Conservation (phyloP, 2,888 invertebrate species). For the Cyclophora punctaria region DNA sequence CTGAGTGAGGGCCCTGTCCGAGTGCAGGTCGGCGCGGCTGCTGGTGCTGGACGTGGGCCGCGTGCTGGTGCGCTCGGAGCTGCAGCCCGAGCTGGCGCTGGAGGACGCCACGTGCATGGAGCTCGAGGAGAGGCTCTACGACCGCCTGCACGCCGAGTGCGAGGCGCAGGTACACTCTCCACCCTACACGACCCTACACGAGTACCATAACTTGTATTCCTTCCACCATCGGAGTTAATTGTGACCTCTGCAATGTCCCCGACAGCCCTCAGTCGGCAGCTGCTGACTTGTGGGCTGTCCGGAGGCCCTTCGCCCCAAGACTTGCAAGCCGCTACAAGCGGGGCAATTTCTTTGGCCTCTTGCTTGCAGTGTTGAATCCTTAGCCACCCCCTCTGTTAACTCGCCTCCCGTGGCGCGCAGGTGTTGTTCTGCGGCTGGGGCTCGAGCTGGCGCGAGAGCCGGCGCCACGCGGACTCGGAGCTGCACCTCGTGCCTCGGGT, state of each 20-base stretch:
- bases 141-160: constrained; percentile 81
- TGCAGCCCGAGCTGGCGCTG: constrained; percentile 80
- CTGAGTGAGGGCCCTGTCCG: no score
- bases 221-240: no score
- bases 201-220: no score
- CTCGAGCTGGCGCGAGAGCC: constrained; percentile 83
- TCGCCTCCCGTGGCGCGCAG: constrained; percentile 23
- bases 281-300: no score
- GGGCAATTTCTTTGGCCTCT: no score
- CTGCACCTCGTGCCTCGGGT: constrained; percentile 83
- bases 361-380: no score
- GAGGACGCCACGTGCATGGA: constrained; percentile 89
- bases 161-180: constrained; percentile 75
- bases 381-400: no score
- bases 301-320: no score
- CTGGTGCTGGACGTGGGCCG: constrained; percentile 83
- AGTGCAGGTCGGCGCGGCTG: constrained; percentile 78
- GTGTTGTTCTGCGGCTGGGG: constrained; percentile 75
- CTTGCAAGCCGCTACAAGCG: no score
- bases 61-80: constrained; percentile 80
- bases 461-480: constrained; percentile 82
- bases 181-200: no score
- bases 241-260: no score
- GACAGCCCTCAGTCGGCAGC: no score
- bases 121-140: constrained; percentile 86